phyloP scores from a whole-genome alignment of 35 echinoderm and acorn worm genomes.

The Anneissia japonica region DNA sequence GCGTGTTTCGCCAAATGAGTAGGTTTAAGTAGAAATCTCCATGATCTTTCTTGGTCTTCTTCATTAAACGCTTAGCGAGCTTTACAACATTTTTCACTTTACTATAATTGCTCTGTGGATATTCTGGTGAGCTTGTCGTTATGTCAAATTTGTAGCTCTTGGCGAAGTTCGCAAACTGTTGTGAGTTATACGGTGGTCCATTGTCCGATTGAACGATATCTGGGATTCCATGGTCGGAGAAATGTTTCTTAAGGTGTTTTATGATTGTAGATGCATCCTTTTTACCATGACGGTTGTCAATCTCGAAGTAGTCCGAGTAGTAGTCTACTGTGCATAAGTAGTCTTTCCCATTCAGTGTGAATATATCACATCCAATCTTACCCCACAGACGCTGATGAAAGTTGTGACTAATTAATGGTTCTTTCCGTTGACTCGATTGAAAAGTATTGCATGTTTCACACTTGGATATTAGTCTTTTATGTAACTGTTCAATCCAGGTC shows the following conservation, averaged over 20 bases:
- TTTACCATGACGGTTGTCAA: no score
- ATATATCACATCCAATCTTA: conserved; percentile 39
- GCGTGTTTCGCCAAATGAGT: conserved; percentile 55
- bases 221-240: conserved; percentile 52
- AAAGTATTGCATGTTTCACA: conserved; percentile 6
- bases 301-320: no score
- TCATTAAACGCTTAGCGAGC: conserved; percentile 23
- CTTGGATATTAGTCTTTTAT: no score
- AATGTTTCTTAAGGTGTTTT: conserved; percentile 39
- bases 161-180: conserved; percentile 44
- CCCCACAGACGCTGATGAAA: conserved; percentile 10
- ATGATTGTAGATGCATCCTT: conserved; percentile 7
- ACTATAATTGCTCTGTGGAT: conserved; percentile 55
- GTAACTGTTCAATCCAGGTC: no score
- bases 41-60: conserved; percentile 23
- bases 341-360: conserved; percentile 21
- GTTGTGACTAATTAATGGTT: conserved; percentile 19
- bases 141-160: conserved; percentile 39
- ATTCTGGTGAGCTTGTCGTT: conserved; percentile 31
- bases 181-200: conserved; percentile 58
- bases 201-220: conserved; percentile 35
- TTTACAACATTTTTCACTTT: conserved; percentile 56
- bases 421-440: conserved; percentile 19
- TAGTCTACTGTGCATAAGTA: conserved; percentile 37
- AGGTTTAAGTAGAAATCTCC: conserved; percentile 46